A percentile compares a stretch with the other conserved stretches of the same genome.
phyloP scores from a whole-genome alignment of 2,888 invertebrate species.

The Nemotelus nigrinus region DNA sequence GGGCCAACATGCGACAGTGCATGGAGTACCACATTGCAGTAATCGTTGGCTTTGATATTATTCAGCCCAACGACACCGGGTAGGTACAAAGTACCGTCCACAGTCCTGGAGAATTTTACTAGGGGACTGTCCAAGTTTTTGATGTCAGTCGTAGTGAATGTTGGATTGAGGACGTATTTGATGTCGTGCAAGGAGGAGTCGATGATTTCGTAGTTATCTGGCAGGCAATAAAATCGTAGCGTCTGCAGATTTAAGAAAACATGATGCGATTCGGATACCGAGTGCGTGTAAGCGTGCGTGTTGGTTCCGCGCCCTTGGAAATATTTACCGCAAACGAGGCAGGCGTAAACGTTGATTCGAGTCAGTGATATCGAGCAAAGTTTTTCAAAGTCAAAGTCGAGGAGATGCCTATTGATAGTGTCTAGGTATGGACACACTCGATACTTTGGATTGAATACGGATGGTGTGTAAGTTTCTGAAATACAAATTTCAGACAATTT shows the following conservation, averaged over 20 bases:
- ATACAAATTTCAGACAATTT: background rate
- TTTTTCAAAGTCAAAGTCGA: conserved; percentile 99
- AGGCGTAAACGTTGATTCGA: conserved; percentile 99
- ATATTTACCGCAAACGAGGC: conserved; percentile 98
- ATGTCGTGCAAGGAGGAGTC: conserved; percentile 98
- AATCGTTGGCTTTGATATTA: conserved; percentile 99
- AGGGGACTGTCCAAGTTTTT: conserved; percentile 74
- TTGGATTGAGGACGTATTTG: conserved; percentile 97
- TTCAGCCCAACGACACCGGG: conserved; percentile 98
- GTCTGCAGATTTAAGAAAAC: conserved; percentile 97
- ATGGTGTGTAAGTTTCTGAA: conserved; percentile 58
- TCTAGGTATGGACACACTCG: conserved; percentile 95
- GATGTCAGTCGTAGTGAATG: conserved; percentile 87
- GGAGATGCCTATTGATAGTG: conserved; percentile 94
- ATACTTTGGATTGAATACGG: conserved; percentile 65
- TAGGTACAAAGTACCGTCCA: conserved; percentile 95
- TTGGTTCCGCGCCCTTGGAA: conserved; percentile 97
- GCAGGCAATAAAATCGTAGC: conserved; percentile 96
- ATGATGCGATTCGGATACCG: conserved; percentile 97
- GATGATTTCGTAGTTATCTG: conserved; percentile 99
- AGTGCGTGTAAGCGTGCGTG: conserved; percentile 99
- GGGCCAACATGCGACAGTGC: conserved; percentile 95
- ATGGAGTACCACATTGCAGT: conserved; percentile 97
- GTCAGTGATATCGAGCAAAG: conserved; percentile 97
- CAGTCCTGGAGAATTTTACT: conserved; percentile 90